Base-by-base conservation (phyloP, 1,140 invertebrate species). In the Chironomus striatipennis region DNA sequence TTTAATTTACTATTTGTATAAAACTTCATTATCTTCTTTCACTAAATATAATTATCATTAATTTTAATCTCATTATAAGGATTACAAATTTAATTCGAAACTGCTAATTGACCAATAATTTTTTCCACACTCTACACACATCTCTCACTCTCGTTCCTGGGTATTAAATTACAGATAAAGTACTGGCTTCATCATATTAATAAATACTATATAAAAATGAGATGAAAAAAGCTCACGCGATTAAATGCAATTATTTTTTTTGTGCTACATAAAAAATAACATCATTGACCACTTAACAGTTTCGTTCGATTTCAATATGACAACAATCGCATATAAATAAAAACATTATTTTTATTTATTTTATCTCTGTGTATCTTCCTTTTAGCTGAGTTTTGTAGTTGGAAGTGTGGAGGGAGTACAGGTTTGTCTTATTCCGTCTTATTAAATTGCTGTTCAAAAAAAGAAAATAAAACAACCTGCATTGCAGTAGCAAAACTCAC, bases 271-370 rank as follows among this genome's bases (percentile, higher is more conserved):
- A 57, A 12, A 47, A 57, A 57, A 47, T n/a, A 57, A 57, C n/a
- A 57, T 15, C 47, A 57, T 57, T 57, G 47, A 57, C 47, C 47
- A 57, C 47, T 57, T 57, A 57, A 57, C 47, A 57, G 47, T 57
- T 57, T 57, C 47, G 47, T 57, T 57, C 47, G 47, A n/a, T 57
- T 57, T 57, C 47, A 57, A 57, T 57, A 57, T 57, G 47, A 57
- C 47, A 57, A n/a, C 47, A 57, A 57, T 57, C 47, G 47, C 8
- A 57, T n/a, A 57, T 57, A 57, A 57, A 57, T 57, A 57, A 57
- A 34, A 57, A 57, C 47, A 57, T 57, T n/a, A 57, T 57, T 57
- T 57, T 57, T 57, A 57, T 57, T 57, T 57, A 57, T 57, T 57
- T 57, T 57, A 57, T 57, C 47, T 57, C 12, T 15, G 12, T n/a